phyloP scores from a whole-genome alignment of 2,888 invertebrate species.

The Cosmopolites sordidus region DNA sequence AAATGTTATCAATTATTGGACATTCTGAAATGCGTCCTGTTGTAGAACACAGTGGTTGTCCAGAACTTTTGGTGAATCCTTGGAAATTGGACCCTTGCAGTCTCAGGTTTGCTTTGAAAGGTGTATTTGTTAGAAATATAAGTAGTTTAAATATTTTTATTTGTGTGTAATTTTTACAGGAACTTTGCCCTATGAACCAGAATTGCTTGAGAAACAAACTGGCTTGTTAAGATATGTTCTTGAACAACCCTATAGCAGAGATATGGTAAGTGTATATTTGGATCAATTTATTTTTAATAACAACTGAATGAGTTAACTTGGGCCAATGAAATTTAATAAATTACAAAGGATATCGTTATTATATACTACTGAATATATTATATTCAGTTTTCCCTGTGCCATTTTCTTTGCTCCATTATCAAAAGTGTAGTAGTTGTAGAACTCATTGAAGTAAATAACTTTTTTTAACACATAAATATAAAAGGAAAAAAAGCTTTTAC shows the following conservation, averaged over 20 bases:
- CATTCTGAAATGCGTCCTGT: slow-evolving; percentile 89
- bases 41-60: slow-evolving; percentile 88
- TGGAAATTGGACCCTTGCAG: slow-evolving; percentile 89
- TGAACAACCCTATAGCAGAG: slow-evolving; percentile 91
- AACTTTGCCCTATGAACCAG: slow-evolving; percentile 84
- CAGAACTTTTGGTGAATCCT: slow-evolving; percentile 83
- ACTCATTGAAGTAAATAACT: too few species aligned
- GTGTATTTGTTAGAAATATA: slow-evolving; percentile 20
- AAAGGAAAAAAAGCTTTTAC: too few species aligned
- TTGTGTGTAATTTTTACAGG: slow-evolving; percentile 35
- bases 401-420: too few species aligned
- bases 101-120: slow-evolving; percentile 64
- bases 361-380: too few species aligned
- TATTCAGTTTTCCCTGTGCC: too few species aligned
- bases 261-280: slow-evolving; percentile 60
- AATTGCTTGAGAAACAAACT: slow-evolving; percentile 84
- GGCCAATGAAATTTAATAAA: too few species aligned
- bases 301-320: too few species aligned
- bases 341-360: too few species aligned
- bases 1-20: slow-evolving; percentile 92
- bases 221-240: slow-evolving; percentile 83
- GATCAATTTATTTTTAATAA: too few species aligned
- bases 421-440: too few species aligned
- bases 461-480: too few species aligned
- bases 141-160: not conserved